A percentile compares a stretch with the other conserved stretches of the same genome.
These are phyloP conservation scores for Saturnia japonica DNA, from an alignment of 2,888 invertebrate genomes.

Conservation along the genomic window DNA sequence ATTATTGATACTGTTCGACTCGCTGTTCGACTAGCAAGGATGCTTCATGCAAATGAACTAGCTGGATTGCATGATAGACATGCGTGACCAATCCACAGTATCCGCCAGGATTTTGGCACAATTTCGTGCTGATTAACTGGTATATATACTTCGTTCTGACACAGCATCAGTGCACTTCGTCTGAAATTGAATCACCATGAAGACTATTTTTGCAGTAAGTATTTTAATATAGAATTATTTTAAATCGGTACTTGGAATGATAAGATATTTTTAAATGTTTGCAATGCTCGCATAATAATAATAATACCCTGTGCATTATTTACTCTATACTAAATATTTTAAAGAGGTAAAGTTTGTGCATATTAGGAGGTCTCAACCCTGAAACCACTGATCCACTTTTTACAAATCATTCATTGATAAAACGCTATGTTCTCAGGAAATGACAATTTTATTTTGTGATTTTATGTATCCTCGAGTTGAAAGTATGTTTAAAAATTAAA, in stretches of 20 bases:
- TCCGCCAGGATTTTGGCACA: slow-evolving; percentile 33
- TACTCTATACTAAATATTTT: too few relatives aligned
- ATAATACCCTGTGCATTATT: too few relatives aligned
- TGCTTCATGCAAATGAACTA: slow-evolving; percentile 35
- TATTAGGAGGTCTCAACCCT: too few relatives aligned
- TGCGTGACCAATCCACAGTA: slow-evolving; percentile 30
- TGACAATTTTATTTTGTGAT: too few relatives aligned
- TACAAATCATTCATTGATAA: too few relatives aligned
- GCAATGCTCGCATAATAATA: too few relatives aligned
- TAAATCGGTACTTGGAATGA: not conserved
- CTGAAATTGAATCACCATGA: slow-evolving; percentile 62
- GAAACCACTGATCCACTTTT: too few relatives aligned
- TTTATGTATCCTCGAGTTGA: too few relatives aligned
- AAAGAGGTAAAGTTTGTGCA: too few relatives aligned
- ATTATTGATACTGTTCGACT: not conserved
- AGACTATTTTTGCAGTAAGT: slow-evolving; percentile 71
- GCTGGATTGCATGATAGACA: not conserved
- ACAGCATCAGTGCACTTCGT: slow-evolving; percentile 56
- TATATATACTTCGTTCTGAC: slow-evolving; percentile 29
- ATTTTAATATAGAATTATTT: not conserved
- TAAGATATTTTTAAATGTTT: too few relatives aligned
- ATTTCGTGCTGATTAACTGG: not conserved
- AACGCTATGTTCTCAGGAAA: too few relatives aligned
- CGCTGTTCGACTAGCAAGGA: slow-evolving; percentile 35
- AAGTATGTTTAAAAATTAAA: too few relatives aligned